Evolutionary conservation across 2,797 vertebrate species (phyloP).

Genomic region (Hapalemur alaotrensis): DNA sequence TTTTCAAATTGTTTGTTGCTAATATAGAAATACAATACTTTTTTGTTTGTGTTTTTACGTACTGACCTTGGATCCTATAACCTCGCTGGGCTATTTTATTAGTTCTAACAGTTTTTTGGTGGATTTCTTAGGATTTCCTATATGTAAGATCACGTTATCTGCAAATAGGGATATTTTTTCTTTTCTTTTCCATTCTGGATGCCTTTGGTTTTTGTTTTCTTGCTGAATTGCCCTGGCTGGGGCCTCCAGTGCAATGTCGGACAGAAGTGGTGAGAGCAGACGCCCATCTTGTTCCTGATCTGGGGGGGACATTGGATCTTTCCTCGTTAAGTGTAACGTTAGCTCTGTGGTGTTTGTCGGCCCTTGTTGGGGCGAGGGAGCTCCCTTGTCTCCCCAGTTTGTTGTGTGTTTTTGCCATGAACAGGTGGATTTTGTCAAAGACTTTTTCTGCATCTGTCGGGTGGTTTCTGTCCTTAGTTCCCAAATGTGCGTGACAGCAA

Average conservation of each 20-base stretch:
- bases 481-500: rapidly evolving
- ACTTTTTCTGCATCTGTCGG: neutral
- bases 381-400: neutral
- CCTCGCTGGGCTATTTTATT: neutral
- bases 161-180: neutral
- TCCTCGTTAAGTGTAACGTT: rapidly evolving
- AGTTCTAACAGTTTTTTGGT: neutral
- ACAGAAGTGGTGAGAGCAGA: rapidly evolving
- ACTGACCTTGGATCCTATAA: neutral
- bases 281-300: rapidly evolving
- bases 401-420: neutral
- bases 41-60: neutral
- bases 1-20: neutral
- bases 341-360: neutral
- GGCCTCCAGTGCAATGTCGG: rapidly evolving
- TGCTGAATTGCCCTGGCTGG: neutral
- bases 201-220: too few species aligned
- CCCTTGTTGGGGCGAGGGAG: neutral
- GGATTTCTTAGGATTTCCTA: neutral
- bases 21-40: neutral
- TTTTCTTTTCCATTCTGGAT: neutral
- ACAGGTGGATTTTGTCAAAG: neutral
- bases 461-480: neutral
- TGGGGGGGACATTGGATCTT: rapidly evolving
- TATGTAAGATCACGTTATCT: too few species aligned